Conservation (phyloP, 2,888 invertebrate genomes). For the Cyclophora punctaria region DNA sequence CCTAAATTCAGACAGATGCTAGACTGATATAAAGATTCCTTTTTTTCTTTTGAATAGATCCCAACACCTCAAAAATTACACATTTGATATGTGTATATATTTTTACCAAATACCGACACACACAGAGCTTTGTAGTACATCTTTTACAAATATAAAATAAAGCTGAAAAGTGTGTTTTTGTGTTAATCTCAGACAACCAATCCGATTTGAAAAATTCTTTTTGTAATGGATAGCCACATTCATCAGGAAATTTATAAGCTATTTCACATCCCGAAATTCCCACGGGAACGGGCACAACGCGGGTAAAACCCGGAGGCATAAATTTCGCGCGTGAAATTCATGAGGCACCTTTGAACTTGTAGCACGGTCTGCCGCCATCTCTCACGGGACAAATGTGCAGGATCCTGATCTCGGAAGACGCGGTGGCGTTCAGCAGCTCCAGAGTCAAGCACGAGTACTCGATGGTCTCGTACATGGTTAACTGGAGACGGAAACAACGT, state of each 20-base stretch:
- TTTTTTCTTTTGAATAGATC: too few species aligned
- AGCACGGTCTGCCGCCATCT: slow-evolving; percentile 30
- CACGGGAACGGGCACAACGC: background rate
- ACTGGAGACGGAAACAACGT: slow-evolving; percentile 18
- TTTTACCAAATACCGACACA: too few species aligned
- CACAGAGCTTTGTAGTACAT: too few species aligned
- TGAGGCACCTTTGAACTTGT: slow-evolving; percentile 36
- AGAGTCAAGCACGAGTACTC: slow-evolving; percentile 46
- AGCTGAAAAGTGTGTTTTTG: too few species aligned
- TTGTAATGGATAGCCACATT: too few species aligned
- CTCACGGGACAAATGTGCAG: slow-evolving; percentile 34
- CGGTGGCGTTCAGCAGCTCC: slow-evolving; percentile 43
- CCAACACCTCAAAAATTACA: too few species aligned
- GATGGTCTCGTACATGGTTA: slow-evolving; percentile 33
- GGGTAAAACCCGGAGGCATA: background rate
- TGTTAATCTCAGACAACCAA: background rate
- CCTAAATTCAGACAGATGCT: too few species aligned
- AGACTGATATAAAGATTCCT: too few species aligned
- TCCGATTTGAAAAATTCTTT: too few species aligned
- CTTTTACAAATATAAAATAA: too few species aligned
- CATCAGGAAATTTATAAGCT: background rate
- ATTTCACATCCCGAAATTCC: background rate
- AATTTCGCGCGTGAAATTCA: too few species aligned
- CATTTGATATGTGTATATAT: too few species aligned
- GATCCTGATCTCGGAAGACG: slow-evolving; percentile 39